Base-by-base conservation (phyloP, 1,140 invertebrate genomes). In the Scylla paramamosain region DNA sequence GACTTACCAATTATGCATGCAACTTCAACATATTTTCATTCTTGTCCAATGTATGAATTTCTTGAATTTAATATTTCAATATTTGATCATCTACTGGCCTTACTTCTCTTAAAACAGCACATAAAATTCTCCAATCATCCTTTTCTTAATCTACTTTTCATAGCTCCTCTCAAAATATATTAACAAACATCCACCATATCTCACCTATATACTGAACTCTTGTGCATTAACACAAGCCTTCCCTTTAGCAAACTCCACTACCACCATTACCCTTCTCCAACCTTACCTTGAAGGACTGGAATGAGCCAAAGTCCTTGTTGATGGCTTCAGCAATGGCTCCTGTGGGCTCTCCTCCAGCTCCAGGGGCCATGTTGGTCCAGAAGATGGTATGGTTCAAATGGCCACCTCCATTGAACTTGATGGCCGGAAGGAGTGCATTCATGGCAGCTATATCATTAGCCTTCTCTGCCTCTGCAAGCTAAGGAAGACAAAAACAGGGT, bases 361-460 rank as follows among this genome's bases (percentile, higher is more conserved):
- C 98, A 0, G 99, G 98, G 12, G 98, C 98, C 77, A 99, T 98
- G 97, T 99, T 99, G 96, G 98, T 97, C 99, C 99, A 99, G 97
- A 99, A 99, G 96, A 99, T 99, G 25, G 98, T 98, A 97, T 99
- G 99, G 97, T 99, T 99, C 83, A 99, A 98, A 97, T 99, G 99
- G 89, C 99, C 99, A 96, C 99, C 99, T 20, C 99, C 99, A 97
- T 99, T 99, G 97, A 99, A 99, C 96, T 98, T 98, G 6, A 99
- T 97, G 25, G 98, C 99, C 28, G 98, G 98, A 87, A 98, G 98
- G 83, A 99, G 97, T 28, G 97, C 97, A 96, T 99, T 99, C 31
- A 98, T 97, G 52, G 98, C 97, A 52, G 97, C 97, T 0, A 99
- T 97, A 97, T 99, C 98, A 96, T 98, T 95, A 96, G 92, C 96